These are phyloP conservation scores for Meiosimyza platycephala DNA, from an alignment of 2,888 invertebrate species.

Conservation along the genomic window DNA sequence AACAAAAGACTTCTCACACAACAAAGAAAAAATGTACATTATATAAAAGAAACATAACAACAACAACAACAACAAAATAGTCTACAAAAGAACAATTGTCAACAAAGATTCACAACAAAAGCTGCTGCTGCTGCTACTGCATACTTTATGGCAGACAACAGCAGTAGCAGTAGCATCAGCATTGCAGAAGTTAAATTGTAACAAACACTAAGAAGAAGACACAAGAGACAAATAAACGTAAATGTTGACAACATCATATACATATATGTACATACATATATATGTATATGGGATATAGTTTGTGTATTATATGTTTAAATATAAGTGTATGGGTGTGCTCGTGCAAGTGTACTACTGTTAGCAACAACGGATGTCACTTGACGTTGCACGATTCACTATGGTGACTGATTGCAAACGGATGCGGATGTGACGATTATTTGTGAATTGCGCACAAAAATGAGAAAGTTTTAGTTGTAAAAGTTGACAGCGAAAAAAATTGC, in stretches of 20 bases:
- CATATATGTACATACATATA: neutral
- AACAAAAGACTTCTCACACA: too few species aligned
- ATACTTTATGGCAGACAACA: too few species aligned
- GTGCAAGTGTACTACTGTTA: neutral
- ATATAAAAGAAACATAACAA: too few species aligned
- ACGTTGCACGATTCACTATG: constrained; percentile 19
- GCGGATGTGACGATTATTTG: constrained; percentile 31
- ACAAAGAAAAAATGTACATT: too few species aligned
- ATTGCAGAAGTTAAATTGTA: neutral
- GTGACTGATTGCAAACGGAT: constrained; percentile 32
- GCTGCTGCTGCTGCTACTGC: too few species aligned
- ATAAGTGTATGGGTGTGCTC: neutral
- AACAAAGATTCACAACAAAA: too few species aligned
- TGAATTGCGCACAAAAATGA: constrained; percentile 9
- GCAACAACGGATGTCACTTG: constrained; percentile 16
- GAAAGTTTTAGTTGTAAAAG: too few species aligned
- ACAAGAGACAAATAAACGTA: neutral
- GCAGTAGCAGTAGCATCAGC: too few species aligned
- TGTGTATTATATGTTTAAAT: neutral
- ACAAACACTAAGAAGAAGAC: neutral
- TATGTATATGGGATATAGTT: neutral
- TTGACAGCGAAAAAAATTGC: too few species aligned
- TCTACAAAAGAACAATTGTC: too few species aligned
- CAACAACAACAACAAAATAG: too few species aligned
- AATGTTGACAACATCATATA: neutral